Base-by-base conservation (phyloP, 2,797 vertebrate species). In the Anolis apletophallus region DNA sequence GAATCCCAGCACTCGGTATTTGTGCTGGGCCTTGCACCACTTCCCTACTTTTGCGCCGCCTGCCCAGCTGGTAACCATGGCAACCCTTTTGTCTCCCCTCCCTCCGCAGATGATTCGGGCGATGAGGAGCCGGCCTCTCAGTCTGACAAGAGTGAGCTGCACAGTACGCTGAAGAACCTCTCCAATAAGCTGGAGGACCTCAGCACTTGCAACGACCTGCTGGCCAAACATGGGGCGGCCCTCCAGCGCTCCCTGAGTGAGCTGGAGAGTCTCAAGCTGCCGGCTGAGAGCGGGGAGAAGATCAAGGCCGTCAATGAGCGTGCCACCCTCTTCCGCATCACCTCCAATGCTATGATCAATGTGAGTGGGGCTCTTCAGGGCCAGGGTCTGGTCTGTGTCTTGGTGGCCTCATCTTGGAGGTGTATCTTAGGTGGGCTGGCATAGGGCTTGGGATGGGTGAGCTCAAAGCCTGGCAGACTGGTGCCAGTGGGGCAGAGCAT, bases 331-430 rank as follows among this genome's bases (percentile, higher is more conserved):
- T 99, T 99, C 96, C 97, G 99, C 89, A 99, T 99, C 97, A 99
- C 99, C 82, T 99, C 99, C 91, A 99, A 99, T 99, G 99, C 99
- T 97, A 99, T 99, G 99, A 99, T 99, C 96, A 99, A 99, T 88
- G 99, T 99, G 93, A 99, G 97, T 96, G 84, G 1, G 0, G 0
- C 61, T 0, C 4, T 69, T 16, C 71, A 26, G 34, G 34, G 36
- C 36, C 1, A 1, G 5, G 32, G n/a, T 12, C 9, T 4, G 1
- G 6, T 5, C 19, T 29, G 46, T 52, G 5, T 34, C 19, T 1
- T 69, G 73, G 40, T 23, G 46, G 71, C 3, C 9, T 36, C 26
- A 3, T 73, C 34, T 34, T 14, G 9, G 9, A 21, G 21, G n/a
- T 21, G 17, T 1, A 61, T 2, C 21, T 64, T 23, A 23, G 59